Conservation (phyloP, 2,888 invertebrate genomes). For the Amitus sp. region DNA sequence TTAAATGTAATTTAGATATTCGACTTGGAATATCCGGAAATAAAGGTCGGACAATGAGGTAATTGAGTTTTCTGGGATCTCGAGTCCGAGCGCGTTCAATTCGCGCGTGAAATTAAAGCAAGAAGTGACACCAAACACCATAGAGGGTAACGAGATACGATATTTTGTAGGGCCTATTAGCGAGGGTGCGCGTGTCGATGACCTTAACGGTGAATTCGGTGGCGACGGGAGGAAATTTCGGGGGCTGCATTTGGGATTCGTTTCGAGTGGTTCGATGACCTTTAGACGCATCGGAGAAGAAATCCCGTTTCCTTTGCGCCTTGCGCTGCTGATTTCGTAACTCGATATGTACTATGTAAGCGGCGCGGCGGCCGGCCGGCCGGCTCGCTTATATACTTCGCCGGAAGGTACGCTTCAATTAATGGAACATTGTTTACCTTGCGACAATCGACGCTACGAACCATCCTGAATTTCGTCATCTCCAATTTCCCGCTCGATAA, state of each 20-base stretch:
- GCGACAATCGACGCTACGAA: conserved; percentile 16
- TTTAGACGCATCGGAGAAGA: conserved; percentile 32
- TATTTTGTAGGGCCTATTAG: conserved; percentile 4
- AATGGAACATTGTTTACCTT: conserved; percentile 34
- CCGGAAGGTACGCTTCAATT: conserved; percentile 34
- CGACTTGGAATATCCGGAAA: background rate
- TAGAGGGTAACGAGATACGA: conserved; percentile 2
- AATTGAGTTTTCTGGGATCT: background rate
- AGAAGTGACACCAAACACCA: background rate
- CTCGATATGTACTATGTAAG: too few species aligned
- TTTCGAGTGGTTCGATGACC: conserved; percentile 33
- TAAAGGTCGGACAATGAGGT: background rate
- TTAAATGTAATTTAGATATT: too few species aligned
- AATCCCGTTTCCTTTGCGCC: conserved; percentile 30
- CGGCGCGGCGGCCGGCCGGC: too few species aligned
- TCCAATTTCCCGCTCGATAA: background rate
- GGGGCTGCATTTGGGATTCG: conserved; percentile 13
- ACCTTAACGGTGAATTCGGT: conserved; percentile 13
- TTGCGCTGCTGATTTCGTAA: conserved; percentile 35
- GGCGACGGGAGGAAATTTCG: conserved; percentile 18
- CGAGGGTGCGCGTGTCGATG: conserved; percentile 13
- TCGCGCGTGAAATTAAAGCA: background rate
- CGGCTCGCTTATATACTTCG: conserved; percentile 24
- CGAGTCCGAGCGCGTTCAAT: background rate
- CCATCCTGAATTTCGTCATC: background rate